Evolutionary conservation across 2,888 invertebrate genomes (phyloP), one percentile per base, ranked within the genome.

Genomic region (Sisyra terminalis): DNA sequence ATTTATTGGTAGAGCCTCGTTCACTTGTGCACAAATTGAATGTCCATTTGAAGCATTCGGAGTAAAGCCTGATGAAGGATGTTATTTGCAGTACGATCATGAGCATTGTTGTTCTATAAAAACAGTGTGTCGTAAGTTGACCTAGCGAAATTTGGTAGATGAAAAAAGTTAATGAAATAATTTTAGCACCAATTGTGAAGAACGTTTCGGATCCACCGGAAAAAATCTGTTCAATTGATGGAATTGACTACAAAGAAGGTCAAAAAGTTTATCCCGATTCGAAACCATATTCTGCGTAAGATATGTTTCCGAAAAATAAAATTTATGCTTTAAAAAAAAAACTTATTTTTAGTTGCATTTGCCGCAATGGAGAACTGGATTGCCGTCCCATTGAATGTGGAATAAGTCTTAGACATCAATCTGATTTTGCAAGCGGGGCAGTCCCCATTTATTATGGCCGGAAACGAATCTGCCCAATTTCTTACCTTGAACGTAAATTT

Each of bases 331-430:
- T n/a, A 29, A 9, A 29, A 8, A 29, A 9, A 29, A 24, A 24
- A 24, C 7, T 34, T 7, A 37, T 37, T 37, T 37, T 15, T 7
- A 37, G 37, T n/a, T 37, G 37, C 17, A 5, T 37, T 18, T 37
- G 37, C 7, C 16, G n/a, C 10, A 18, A 37, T 37, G 37, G 37
- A n/a, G 18, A 37, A 37, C 8, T 37, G 14, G 37, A 37, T n/a
- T 37, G 37, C 17, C 16, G n/a, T 6, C 11, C 6, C 8, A 9
- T 37, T 4, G 18, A 24, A n/a, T 37, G 37, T 37, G 37, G 37
- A 18, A 18, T 11, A 16, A 3, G 18, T 17, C n/a, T 18, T 8
- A 8, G 11, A 18, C 35, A 35, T 35, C 16, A 15, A 14, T 11
- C 8, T 15, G 35, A 35, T 35, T n/a, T 35, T 3, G n/a, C 6